Conservation (phyloP, 2,888 invertebrate species). For the Meiosimyza platycephala region DNA sequence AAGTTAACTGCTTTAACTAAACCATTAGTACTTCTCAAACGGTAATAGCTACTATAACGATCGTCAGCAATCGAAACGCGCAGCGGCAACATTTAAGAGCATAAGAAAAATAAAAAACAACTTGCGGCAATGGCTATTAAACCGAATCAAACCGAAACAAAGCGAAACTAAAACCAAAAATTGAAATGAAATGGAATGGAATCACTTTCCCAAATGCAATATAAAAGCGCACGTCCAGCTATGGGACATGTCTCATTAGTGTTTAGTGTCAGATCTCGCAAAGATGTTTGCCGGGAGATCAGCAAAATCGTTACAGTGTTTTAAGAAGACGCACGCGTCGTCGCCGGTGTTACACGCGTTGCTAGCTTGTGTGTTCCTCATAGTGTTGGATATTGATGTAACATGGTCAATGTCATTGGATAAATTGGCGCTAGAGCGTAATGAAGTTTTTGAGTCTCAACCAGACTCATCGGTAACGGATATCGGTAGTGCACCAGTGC, state of each 20-base stretch:
- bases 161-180: slow-evolving; percentile 17
- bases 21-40: background rate
- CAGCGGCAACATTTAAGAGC: slow-evolving; percentile 11
- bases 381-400: slow-evolving; percentile 39
- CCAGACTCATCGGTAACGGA: slow-evolving; percentile 39
- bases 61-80: background rate
- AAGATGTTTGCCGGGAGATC: slow-evolving; percentile 64
- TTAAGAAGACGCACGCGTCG: slow-evolving; percentile 34
- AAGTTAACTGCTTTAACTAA: too few species aligned
- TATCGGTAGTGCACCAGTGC: slow-evolving; percentile 33
- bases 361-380: slow-evolving; percentile 38
- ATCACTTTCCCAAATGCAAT: slow-evolving; percentile 62
- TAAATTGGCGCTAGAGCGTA: slow-evolving; percentile 54
- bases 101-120: slow-evolving; percentile 15
- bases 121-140: slow-evolving; percentile 48
- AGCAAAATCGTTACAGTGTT: slow-evolving; percentile 39
- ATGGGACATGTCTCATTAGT: slow-evolving; percentile 67
- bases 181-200: slow-evolving; percentile 58
- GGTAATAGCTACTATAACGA: slow-evolving; percentile 41
- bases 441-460: slow-evolving; percentile 46
- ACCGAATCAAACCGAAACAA: slow-evolving; percentile 24
- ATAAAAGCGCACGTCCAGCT: slow-evolving; percentile 65
- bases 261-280: slow-evolving; percentile 65
- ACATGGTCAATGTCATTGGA: slow-evolving; percentile 58
- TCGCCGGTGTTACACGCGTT: slow-evolving; percentile 43